phyloP scores from a whole-genome alignment of 2,888 invertebrate genomes.

The Trichopoda pennipes region DNA sequence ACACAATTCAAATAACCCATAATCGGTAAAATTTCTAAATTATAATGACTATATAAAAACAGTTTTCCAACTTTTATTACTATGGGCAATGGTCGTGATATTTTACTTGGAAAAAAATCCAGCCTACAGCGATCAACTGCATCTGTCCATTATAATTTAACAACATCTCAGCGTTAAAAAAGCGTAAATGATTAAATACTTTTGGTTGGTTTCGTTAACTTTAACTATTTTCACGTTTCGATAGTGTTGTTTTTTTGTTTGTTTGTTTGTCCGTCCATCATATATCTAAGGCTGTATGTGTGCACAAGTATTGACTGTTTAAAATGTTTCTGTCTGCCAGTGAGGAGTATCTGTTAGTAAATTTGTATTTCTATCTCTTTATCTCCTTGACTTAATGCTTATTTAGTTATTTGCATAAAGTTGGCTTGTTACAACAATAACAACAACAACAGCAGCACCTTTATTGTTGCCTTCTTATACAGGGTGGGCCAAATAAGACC shows the following conservation, averaged over 20 bases:
- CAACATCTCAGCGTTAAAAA: slow-evolving; percentile 44
- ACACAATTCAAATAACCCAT: neutral
- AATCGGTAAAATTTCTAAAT: slow-evolving; percentile 22
- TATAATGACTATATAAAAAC: slow-evolving; percentile 10
- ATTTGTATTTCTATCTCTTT: slow-evolving; percentile 39
- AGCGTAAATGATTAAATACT: slow-evolving; percentile 64
- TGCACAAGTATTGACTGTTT: neutral
- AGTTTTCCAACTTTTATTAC: slow-evolving; percentile 1
- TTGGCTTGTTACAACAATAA: slow-evolving; percentile 66
- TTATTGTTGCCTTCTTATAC: slow-evolving; percentile 28
- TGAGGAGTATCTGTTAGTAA: slow-evolving; percentile 7
- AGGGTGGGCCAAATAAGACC: no score
- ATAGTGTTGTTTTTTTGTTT: slow-evolving; percentile 5
- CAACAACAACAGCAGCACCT: no score
- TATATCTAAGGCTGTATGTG: neutral
- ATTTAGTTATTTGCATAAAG: slow-evolving; percentile 67
- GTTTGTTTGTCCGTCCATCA: neutral
- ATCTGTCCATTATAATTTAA: slow-evolving; percentile 55
- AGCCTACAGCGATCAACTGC: slow-evolving; percentile 23
- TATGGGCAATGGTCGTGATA: slow-evolving; percentile 7
- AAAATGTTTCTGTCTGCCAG: slow-evolving; percentile 40
- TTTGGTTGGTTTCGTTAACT: slow-evolving; percentile 52
- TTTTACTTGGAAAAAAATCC: neutral
- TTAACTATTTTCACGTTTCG: slow-evolving; percentile 52
- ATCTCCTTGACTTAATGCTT: slow-evolving; percentile 65